Conservation (phyloP, 2,888 invertebrate species). For the Philereme transversata region DNA sequence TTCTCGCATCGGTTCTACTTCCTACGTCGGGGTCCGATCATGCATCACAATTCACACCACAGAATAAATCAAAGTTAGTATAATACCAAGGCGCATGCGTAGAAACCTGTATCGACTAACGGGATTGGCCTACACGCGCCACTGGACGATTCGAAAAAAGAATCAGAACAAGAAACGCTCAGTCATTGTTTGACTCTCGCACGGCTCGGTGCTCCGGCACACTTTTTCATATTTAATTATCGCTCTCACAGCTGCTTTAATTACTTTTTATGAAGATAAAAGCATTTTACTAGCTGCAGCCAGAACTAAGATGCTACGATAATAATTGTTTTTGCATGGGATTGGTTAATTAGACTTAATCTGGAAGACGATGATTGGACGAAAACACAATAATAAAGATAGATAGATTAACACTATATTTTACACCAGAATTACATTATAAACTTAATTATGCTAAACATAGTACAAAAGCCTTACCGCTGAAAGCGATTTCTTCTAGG, state of each 20-base stretch:
- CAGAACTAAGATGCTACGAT: no score
- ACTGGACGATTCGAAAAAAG: slow-evolving; percentile 45
- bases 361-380: no score
- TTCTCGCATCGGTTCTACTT: no score
- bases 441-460: no score
- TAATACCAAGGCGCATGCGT: slow-evolving; percentile 24
- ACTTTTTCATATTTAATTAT: slow-evolving; percentile 41
- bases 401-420: no score
- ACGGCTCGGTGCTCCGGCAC: slow-evolving; percentile 37
- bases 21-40: slow-evolving; percentile 1
- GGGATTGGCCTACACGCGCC: slow-evolving; percentile 51
- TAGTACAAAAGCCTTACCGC: no score
- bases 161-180: slow-evolving; percentile 34
- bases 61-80: slow-evolving; percentile 20
- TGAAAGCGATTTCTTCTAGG: no score
- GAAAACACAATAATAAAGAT: no score
- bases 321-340: no score
- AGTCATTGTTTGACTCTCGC: slow-evolving; percentile 47
- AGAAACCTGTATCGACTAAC: slow-evolving; percentile 46
- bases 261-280: slow-evolving; percentile 26
- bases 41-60: not conserved
- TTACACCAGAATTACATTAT: no score
- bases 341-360: no score
- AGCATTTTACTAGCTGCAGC: not conserved
- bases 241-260: slow-evolving; percentile 34